Evolutionary conservation across 2,113 vertebrate species (phyloP).

Genomic region (Jaculus jaculus): DNA sequence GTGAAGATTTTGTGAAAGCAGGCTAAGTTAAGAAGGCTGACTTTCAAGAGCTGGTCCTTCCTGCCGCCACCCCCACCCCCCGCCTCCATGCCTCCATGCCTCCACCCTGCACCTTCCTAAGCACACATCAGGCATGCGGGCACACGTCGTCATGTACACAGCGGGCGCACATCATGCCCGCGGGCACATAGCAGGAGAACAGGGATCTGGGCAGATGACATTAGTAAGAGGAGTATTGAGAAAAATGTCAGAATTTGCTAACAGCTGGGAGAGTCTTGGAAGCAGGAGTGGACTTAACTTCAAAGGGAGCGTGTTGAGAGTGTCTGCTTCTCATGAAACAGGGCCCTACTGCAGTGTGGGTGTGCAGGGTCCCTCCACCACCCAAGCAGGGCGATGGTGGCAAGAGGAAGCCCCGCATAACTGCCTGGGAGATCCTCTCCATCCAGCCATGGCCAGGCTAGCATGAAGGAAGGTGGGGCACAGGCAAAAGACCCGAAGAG

Average conservation of each 20-base stretch:
- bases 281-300: background rate
- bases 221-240: background rate
- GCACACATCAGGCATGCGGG: background rate
- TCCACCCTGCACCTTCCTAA: background rate
- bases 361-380: background rate
- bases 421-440: accelerated
- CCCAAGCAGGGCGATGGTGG: background rate
- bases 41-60: too few relatives aligned
- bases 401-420: background rate
- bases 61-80: background rate
- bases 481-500: background rate
- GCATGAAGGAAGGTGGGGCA: accelerated
- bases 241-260: background rate
- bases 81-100: too few relatives aligned
- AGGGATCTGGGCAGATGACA: background rate
- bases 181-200: background rate
- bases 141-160: too few relatives aligned
- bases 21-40: background rate
- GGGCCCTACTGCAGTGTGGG: background rate
- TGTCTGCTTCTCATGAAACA: background rate
- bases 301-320: background rate
- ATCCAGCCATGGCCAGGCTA: background rate
- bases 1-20: background rate
- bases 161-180: too few relatives aligned
- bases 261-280: background rate